Evolutionary conservation across 1,140 invertebrate species (phyloP).

Genomic region (Heliothis subflexa): DNA sequence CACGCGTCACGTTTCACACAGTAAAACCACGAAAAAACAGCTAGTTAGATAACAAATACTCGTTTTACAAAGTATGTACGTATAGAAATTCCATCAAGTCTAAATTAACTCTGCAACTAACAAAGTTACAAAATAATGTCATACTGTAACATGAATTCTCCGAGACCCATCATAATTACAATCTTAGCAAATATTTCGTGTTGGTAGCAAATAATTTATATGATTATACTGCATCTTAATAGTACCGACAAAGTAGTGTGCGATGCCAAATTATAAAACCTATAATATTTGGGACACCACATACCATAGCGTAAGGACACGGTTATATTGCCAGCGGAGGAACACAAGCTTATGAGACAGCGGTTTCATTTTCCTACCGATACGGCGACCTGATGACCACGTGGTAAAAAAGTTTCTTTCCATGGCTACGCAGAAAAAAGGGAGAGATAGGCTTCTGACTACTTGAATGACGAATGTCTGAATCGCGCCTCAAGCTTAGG

Average conservation of each 20-base stretch:
- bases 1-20: too few species aligned
- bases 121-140: conserved; percentile 14
- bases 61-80: too few species aligned
- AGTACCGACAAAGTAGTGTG: conserved; percentile 17
- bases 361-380: not conserved
- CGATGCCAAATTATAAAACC: conserved; percentile 36
- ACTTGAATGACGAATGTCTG: too few species aligned
- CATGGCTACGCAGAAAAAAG: too few species aligned
- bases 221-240: conserved; percentile 32
- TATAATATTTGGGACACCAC: conserved; percentile 26
- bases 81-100: not conserved
- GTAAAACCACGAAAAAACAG: too few species aligned
- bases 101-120: not conserved
- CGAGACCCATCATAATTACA: conserved; percentile 20
- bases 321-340: not conserved
- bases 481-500: too few species aligned
- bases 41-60: too few species aligned
- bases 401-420: too few species aligned
- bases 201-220: conserved; percentile 13
- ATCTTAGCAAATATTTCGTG: not conserved
- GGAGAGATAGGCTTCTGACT: too few species aligned
- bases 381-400: too few species aligned
- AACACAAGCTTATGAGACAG: not conserved
- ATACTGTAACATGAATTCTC: not conserved
- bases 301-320: not conserved